Conservation (phyloP, 2,797 vertebrate species). For the Acipenser oxyrinchus region DNA sequence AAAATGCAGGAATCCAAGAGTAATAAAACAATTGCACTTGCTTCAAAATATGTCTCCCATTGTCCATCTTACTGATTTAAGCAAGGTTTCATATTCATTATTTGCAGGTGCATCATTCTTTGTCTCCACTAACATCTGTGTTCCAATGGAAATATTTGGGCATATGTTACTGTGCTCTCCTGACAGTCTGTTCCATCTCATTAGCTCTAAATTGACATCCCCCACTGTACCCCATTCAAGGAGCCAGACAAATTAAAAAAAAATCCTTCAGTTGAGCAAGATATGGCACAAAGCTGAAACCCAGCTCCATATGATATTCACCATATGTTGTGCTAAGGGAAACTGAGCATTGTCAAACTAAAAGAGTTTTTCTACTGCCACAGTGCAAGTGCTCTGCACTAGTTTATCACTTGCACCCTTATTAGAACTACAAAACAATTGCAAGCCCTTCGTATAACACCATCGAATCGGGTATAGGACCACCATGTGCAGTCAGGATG, state of each 20-base stretch:
- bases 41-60: neutral
- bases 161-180: neutral
- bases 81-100: neutral
- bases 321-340: neutral
- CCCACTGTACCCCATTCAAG: neutral
- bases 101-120: neutral
- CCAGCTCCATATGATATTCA: neutral
- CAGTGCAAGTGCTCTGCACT: too few species aligned
- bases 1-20: too few species aligned
- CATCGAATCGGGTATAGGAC: too few species aligned
- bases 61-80: neutral
- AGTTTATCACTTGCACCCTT: too few species aligned
- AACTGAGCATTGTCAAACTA: too few species aligned
- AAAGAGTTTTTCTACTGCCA: too few species aligned
- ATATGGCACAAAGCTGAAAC: neutral
- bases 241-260: neutral
- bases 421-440: too few species aligned
- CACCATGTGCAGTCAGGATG: too few species aligned
- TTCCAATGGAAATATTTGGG: neutral
- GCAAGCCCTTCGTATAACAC: too few species aligned
- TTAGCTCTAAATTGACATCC: neutral
- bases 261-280: conserved; percentile 5
- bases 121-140: neutral
- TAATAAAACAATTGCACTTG: neutral
- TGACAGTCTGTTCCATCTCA: neutral